Percentiles rank a stretch among this genome's conserved stretches.
Conservation (phyloP, 2,797 vertebrate species). For the Smutsia temminckii region DNA sequence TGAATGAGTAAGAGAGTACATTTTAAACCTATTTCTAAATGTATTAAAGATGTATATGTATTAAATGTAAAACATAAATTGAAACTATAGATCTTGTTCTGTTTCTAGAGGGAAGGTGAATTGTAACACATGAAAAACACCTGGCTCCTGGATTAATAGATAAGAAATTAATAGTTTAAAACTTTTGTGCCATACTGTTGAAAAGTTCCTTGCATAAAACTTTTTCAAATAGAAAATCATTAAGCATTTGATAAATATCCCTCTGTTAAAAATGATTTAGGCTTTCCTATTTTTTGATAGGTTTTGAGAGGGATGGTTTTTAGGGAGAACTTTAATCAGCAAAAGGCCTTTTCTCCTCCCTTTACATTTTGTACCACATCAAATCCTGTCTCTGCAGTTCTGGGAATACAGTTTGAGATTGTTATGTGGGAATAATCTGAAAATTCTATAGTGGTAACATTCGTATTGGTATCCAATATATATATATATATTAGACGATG, state of each 20-base stretch:
- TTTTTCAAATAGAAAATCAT: constrained; percentile 43
- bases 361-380: background rate
- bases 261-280: constrained; percentile 20
- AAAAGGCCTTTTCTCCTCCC: background rate
- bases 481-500: background rate
- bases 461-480: background rate
- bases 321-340: background rate
- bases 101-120: constrained; percentile 18
- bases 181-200: background rate
- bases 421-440: background rate
- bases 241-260: background rate
- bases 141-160: background rate
- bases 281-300: background rate
- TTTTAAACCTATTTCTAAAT: background rate
- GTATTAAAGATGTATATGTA: background rate
- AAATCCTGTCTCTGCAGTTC: background rate
- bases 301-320: background rate
- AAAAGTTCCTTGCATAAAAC: background rate
- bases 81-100: background rate
- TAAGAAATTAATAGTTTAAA: background rate
- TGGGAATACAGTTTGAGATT: background rate
- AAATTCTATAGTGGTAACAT: background rate
- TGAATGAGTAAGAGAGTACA: background rate
- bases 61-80: background rate
- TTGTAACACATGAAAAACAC: background rate